A percentile compares a stretch with the other conserved stretches of the same genome.
Evolutionary conservation across 2,888 invertebrate species (phyloP).

Genomic region (Mythimna pallens): DNA sequence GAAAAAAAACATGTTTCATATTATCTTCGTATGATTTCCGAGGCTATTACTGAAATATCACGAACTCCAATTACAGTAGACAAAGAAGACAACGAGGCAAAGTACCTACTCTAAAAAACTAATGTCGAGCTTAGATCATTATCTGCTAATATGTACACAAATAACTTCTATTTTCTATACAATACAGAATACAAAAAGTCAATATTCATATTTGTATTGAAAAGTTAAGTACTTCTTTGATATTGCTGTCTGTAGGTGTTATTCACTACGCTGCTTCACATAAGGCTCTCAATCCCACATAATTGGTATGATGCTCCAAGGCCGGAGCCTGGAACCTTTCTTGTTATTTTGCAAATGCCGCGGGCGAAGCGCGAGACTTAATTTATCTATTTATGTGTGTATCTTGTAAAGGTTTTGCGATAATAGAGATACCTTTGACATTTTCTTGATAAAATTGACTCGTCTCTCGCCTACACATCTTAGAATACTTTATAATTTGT

Average conservation of each 20-base stretch:
- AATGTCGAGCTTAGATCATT: constrained; percentile 31
- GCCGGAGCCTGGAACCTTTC: constrained; percentile 17
- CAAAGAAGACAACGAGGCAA: constrained; percentile 17
- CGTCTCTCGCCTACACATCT: constrained; percentile 4
- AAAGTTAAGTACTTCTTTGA: constrained; percentile 29
- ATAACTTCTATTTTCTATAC: constrained; percentile 34
- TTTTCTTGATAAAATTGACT: constrained; percentile 34
- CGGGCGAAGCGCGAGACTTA: neutral
- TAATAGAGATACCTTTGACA: constrained; percentile 41
- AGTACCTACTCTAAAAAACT: constrained; percentile 11
- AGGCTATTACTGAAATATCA: constrained; percentile 19
- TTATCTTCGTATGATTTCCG: neutral
- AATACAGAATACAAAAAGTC: constrained; percentile 33
- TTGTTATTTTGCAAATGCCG: constrained; percentile 24
- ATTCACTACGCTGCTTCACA: constrained; percentile 18
- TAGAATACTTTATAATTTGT: no score
- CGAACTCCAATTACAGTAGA: constrained; percentile 28
- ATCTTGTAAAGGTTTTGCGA: constrained; percentile 32
- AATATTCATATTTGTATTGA: constrained; percentile 30
- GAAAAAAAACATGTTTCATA: neutral
- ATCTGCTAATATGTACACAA: constrained; percentile 34
- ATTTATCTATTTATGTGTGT: constrained; percentile 15
- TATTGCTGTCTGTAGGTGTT: constrained; percentile 15
- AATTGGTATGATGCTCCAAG: constrained; percentile 13
- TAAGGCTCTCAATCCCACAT: constrained; percentile 6